Evolutionary conservation across 2,113 vertebrate genomes (phyloP).

Genomic region (Ginglymostoma cirratum): DNA sequence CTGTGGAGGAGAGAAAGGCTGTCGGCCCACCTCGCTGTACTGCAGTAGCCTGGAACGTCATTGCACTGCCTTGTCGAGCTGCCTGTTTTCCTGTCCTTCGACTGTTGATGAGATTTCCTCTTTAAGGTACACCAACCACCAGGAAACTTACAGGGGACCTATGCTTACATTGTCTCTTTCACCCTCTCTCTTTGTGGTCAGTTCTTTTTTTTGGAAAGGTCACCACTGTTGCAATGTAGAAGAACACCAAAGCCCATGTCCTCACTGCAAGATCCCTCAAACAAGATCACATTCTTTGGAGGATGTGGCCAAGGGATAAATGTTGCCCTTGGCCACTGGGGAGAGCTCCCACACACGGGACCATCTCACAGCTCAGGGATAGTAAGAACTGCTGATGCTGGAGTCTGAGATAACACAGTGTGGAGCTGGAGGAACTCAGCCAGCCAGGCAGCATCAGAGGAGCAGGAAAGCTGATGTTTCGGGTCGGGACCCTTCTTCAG

Average conservation of each 20-base stretch:
- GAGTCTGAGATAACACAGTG: no score
- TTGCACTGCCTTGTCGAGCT: background rate
- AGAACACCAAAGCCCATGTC: background rate
- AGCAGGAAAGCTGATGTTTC: no score
- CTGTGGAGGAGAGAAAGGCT: background rate
- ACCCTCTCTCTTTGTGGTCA: background rate
- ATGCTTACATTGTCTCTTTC: background rate
- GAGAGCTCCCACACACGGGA: no score
- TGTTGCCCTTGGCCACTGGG: background rate
- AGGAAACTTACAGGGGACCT: background rate
- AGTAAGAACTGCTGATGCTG: no score
- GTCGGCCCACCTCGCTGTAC: background rate
- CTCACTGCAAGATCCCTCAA: background rate
- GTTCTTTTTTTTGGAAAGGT: no score
- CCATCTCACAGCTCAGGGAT: no score
- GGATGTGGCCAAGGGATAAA: background rate
- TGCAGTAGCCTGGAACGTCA: background rate
- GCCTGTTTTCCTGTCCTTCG: background rate
- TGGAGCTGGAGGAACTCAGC: no score
- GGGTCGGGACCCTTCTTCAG: no score
- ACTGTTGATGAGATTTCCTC: background rate
- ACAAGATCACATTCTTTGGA: background rate
- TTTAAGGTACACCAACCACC: background rate
- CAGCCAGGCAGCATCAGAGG: no score
- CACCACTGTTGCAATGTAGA: background rate